A percentile compares a stretch with the other conserved stretches of the same genome.
These are phyloP conservation scores for Palythoa caribaeorum DNA, from an alignment of 92 coral and sea anemone species.

Conservation along the genomic window DNA sequence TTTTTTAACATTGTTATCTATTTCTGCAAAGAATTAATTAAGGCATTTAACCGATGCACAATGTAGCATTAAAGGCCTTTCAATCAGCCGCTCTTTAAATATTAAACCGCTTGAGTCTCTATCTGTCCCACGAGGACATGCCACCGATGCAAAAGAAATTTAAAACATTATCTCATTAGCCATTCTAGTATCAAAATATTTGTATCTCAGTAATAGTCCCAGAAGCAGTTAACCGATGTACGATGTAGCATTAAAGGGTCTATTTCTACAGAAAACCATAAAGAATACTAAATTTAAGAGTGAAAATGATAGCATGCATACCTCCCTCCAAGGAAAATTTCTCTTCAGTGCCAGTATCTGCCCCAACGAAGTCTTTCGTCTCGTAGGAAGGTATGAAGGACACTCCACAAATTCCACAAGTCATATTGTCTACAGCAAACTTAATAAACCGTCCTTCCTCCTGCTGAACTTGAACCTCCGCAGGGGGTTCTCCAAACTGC, in stretches of 20 bases:
- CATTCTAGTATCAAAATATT: no score
- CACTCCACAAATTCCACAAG: conserved; percentile 81
- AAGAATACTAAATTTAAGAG: background rate
- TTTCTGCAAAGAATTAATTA: no score
- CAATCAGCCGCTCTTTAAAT: no score
- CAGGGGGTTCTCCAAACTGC: conserved; percentile 4
- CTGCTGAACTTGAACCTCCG: background rate
- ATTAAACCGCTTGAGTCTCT: no score
- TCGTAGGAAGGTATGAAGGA: conserved; percentile 15
- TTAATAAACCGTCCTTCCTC: conserved; percentile 57
- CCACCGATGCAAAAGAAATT: no score
- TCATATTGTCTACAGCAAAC: conserved; percentile 78
- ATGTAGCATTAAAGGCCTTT: no score
- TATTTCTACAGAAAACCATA: background rate
- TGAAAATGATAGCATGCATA: background rate
- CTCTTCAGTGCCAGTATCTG: background rate
- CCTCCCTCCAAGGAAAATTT: conserved; percentile 14
- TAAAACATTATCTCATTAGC: no score
- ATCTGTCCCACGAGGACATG: no score
- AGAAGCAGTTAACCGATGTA: background rate
- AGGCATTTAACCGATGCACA: no score
- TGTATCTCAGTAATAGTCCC: no score
- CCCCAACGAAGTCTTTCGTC: background rate
- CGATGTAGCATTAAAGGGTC: background rate
- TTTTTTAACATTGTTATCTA: no score